A percentile compares a stretch with the other conserved stretches of the same genome.
Conservation (phyloP, 2,888 invertebrate genomes). For the Aleiodes leptofemur region DNA sequence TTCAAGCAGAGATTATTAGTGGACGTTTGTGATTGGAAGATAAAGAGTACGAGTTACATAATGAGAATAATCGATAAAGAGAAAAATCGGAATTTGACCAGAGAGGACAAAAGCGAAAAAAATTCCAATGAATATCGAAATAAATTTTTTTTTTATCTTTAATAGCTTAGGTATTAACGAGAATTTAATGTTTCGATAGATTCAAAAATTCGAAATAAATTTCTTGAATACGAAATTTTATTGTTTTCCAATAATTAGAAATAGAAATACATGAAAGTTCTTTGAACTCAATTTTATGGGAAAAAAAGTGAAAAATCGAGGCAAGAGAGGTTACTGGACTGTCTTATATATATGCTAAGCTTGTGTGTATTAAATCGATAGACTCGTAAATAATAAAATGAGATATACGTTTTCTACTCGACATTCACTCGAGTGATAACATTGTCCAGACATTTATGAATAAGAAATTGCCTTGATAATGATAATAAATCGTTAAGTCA, state of each 20-base stretch:
- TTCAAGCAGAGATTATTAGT: background rate
- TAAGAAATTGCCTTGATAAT: background rate
- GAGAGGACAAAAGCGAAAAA: background rate
- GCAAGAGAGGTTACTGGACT: background rate
- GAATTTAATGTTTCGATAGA: no score
- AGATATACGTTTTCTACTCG: background rate
- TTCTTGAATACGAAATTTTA: no score
- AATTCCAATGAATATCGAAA: background rate
- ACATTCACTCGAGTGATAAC: no score
- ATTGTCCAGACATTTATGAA: no score
- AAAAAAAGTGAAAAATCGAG: conserved; percentile 30
- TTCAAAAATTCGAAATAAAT: no score
- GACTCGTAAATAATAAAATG: conserved; percentile 33
- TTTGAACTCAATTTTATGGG: background rate
- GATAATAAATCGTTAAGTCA: conserved; percentile 10
- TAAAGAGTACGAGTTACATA: background rate
- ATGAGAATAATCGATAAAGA: conserved; percentile 1
- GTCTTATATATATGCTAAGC: background rate
- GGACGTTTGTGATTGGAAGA: background rate
- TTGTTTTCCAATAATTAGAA: background rate
- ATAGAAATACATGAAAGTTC: background rate
- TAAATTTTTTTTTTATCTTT: background rate
- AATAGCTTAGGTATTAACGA: no score
- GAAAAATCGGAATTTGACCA: background rate
- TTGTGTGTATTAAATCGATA: conserved; percentile 30